These are phyloP conservation scores for Tetramorium alpestre DNA, from an alignment of 1,140 invertebrate species.

Conservation along the genomic window DNA sequence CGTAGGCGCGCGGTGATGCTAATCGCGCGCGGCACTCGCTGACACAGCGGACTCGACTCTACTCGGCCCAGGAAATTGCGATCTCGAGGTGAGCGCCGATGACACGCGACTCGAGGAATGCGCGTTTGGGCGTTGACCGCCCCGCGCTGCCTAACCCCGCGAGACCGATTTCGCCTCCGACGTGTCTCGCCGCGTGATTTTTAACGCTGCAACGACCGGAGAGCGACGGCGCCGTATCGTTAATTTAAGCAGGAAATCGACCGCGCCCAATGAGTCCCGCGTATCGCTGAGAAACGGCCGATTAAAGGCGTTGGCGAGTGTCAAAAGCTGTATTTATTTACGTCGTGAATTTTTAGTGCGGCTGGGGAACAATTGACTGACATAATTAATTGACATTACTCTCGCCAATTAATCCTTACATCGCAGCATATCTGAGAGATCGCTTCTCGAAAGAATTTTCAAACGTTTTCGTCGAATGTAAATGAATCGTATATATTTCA, in stretches of 20 bases:
- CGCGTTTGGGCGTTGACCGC: slow-evolving; percentile 51
- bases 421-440: background rate
- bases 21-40: background rate
- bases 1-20: slow-evolving; percentile 23
- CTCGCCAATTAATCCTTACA: background rate
- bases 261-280: background rate
- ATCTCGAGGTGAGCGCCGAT: slow-evolving; percentile 20
- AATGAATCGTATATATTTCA: slow-evolving; percentile 15
- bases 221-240: background rate
- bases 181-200: background rate
- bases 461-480: background rate
- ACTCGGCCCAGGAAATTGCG: background rate
- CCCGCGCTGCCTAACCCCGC: background rate
- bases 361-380: background rate
- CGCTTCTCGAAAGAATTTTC: background rate
- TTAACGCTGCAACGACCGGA: background rate
- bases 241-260: background rate
- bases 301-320: background rate
- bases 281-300: background rate
- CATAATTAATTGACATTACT: background rate
- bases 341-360: background rate
- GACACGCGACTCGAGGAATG: slow-evolving; percentile 43
- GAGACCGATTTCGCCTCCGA: background rate
- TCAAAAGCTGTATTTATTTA: slow-evolving; percentile 23
- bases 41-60: background rate